Evolutionary conservation across 2,113 vertebrate genomes (phyloP).

Genomic region (Otus sunia): DNA sequence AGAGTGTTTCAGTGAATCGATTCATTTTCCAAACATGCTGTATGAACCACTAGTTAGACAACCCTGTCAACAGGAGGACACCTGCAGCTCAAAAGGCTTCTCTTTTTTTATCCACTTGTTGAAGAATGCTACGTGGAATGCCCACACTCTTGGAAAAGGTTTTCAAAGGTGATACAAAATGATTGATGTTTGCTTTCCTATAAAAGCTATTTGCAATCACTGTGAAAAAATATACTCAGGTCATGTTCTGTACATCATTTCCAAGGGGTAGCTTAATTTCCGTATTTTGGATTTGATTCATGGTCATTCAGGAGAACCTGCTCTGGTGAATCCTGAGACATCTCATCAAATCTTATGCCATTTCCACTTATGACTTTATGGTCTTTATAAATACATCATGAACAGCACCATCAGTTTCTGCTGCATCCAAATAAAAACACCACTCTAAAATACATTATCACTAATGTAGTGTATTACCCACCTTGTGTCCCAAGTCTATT

Average conservation of each 20-base stretch:
- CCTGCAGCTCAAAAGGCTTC: constrained; percentile 18
- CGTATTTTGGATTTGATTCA: neutral
- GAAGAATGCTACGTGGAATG: neutral
- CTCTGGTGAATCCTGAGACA: neutral
- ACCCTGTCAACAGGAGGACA: neutral
- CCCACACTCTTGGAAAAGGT: neutral
- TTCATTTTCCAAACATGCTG: neutral
- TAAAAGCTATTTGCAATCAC: neutral
- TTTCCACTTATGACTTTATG: neutral
- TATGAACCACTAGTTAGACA: neutral
- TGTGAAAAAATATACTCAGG: neutral
- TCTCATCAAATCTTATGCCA: neutral
- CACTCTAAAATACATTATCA: neutral
- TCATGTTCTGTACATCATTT: neutral
- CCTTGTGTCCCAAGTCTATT: constrained; percentile 6
- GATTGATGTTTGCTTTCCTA: neutral
- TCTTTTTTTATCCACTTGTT: neutral
- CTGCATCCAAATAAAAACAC: neutral
- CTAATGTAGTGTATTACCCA: neutral
- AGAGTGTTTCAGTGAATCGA: neutral
- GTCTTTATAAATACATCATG: neutral
- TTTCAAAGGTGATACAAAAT: neutral
- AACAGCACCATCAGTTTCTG: neutral
- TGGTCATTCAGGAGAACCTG: neutral
- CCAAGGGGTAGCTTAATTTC: neutral